These are phyloP conservation scores for Parapristionchus giblindavisi DNA, from an alignment of 2,888 invertebrate genomes.

Conservation along the genomic window DNA sequence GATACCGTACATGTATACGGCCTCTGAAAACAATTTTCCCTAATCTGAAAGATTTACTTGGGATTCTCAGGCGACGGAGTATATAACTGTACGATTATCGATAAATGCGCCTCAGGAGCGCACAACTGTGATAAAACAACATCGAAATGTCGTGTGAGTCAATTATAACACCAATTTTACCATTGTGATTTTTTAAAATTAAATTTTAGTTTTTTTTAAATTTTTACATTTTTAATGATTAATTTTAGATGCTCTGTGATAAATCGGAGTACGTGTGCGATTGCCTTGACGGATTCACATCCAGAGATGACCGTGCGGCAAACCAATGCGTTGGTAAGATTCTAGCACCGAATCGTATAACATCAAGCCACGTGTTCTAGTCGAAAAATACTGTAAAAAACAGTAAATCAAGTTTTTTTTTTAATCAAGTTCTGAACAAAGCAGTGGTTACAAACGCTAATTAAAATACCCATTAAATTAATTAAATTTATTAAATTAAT, in stretches of 20 bases:
- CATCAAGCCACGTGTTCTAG: no score
- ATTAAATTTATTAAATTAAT: no score
- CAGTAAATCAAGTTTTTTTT: no score
- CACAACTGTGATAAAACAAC: constrained; percentile 10
- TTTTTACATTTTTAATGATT: background rate
- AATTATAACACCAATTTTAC: background rate
- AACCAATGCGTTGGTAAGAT: background rate
- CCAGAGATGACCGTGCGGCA: background rate
- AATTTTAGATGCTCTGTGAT: background rate
- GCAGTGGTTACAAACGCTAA: background rate
- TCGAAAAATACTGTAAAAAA: no score
- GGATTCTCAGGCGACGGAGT: constrained; percentile 33
- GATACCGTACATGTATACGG: no score
- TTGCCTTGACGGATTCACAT: background rate
- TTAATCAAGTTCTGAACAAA: no score
- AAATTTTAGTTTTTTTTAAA: background rate
- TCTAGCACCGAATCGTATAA: no score
- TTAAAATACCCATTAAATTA: no score
- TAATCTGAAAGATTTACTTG: no score
- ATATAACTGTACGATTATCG: constrained; percentile 9
- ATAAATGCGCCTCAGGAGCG: background rate
- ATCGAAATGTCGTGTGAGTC: constrained; percentile 5
- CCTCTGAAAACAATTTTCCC: no score
- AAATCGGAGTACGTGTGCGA: background rate
- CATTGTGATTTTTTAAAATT: no score